These are phyloP conservation scores for Charadrius vociferus DNA, from an alignment of 2,113 vertebrate genomes.

Conservation along the genomic window DNA sequence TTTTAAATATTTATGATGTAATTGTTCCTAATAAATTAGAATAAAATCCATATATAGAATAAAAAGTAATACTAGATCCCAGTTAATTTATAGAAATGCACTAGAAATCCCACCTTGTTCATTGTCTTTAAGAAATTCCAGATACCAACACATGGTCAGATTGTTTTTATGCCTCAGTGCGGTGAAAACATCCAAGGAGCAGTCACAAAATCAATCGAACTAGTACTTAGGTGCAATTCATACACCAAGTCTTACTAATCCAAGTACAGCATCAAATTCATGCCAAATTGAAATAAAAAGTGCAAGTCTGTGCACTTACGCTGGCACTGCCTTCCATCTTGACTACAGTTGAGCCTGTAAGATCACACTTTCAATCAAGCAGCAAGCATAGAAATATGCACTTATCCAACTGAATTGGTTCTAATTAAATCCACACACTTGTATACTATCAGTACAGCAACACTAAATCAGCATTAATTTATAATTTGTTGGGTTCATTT, in stretches of 20 bases:
- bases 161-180: not conserved
- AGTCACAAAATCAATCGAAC: fast-evolving
- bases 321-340: not conserved
- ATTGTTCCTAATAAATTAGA: not conserved
- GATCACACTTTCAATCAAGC: not conserved
- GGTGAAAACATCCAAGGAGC: not conserved
- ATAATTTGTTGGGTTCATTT: not conserved
- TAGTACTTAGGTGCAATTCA: not conserved
- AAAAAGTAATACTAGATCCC: not conserved
- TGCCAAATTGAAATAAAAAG: not conserved
- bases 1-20: not conserved
- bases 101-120: not conserved
- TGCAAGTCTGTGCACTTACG: not conserved
- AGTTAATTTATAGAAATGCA: not conserved
- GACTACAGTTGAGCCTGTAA: not conserved
- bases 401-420: not conserved
- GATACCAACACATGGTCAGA: not conserved
- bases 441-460: not conserved
- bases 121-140: not conserved
- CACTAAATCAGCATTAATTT: not conserved
- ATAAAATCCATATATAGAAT: not conserved
- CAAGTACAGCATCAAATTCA: not conserved
- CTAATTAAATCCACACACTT: not conserved
- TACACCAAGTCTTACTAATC: not conserved
- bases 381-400: not conserved